A percentile compares a stretch with the other conserved stretches of the same genome.
Conservation (phyloP, 2,888 invertebrate species). For the Strigamia crassipes region DNA sequence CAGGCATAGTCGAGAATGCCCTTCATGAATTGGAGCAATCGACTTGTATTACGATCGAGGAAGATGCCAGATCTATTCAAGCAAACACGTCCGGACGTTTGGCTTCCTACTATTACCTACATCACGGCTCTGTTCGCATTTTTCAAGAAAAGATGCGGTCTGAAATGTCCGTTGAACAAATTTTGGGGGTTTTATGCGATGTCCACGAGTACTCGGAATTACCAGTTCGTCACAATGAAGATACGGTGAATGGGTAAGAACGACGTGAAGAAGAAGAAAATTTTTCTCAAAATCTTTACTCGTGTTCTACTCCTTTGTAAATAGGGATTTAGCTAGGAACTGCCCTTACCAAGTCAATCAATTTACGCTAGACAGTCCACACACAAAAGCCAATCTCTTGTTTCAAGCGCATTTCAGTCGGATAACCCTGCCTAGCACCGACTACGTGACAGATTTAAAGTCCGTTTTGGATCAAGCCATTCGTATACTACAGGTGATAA, state of each 20-base stretch:
- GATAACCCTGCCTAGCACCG: constrained; percentile 80
- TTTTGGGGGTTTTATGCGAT: constrained; percentile 79
- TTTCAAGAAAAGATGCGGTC: constrained; percentile 73
- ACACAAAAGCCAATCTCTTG: constrained; percentile 90
- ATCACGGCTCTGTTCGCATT: constrained; percentile 85
- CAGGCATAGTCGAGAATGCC: constrained; percentile 78
- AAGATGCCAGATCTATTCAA: constrained; percentile 67
- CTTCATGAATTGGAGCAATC: constrained; percentile 73
- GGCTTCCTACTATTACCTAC: constrained; percentile 95
- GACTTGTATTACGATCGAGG: constrained; percentile 77
- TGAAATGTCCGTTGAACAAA: constrained; percentile 70
- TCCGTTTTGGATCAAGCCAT: constrained; percentile 95
- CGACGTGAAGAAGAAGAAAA: neutral
- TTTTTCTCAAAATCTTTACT: neutral
- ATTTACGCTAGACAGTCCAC: constrained; percentile 82
- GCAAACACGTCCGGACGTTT: constrained; percentile 86
- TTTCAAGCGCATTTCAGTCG: constrained; percentile 94
- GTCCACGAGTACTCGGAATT: constrained; percentile 87
- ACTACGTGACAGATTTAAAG: constrained; percentile 95
- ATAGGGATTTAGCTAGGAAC: constrained; percentile 76
- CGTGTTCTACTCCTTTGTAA: neutral
- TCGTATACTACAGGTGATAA: constrained; percentile 81
- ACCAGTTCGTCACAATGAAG: constrained; percentile 98
- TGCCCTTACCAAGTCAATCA: constrained; percentile 75
- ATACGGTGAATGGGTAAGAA: constrained; percentile 80